phyloP scores from a whole-genome alignment of 1,140 invertebrate species.

The Telenomus remus region DNA sequence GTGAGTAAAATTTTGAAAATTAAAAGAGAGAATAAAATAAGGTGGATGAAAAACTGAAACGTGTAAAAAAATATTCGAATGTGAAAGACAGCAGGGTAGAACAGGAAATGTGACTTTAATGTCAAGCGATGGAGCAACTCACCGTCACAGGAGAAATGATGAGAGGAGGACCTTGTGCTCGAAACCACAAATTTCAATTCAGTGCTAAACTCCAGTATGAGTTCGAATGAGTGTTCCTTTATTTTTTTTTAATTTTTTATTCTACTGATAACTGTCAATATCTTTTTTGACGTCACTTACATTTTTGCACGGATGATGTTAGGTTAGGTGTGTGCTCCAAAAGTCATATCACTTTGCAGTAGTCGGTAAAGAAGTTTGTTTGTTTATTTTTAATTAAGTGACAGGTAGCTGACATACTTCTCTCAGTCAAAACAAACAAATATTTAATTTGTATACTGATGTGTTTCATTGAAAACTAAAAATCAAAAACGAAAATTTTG shows the following conservation, averaged over 20 bases:
- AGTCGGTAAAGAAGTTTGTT: conserved; percentile 1
- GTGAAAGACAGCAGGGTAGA: not conserved
- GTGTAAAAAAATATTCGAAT: not conserved
- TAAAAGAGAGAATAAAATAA: not conserved
- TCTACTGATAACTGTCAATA: conserved; percentile 34
- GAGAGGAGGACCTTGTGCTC: conserved; percentile 2
- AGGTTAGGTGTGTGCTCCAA: conserved; percentile 30
- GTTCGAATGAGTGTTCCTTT: conserved; percentile 19
- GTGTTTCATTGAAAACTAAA: no score
- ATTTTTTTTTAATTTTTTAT: conserved; percentile 23
- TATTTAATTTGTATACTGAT: no score
- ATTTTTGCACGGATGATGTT: conserved; percentile 31
- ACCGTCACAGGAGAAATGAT: conserved; percentile 11
- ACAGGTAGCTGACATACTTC: no score
- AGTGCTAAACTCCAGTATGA: conserved; percentile 2
- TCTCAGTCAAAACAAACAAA: no score
- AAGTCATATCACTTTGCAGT: not conserved
- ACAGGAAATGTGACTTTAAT: not conserved
- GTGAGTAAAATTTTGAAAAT: no score
- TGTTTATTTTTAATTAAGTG: not conserved
- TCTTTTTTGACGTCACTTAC: conserved; percentile 41
- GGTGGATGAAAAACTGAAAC: not conserved
- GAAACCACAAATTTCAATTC: conserved; percentile 2
- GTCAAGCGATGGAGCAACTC: conserved; percentile 5
- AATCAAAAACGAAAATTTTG: no score